Evolutionary conservation across 2,888 invertebrate genomes (phyloP).

Genomic region (Malthinus flaveolus): DNA sequence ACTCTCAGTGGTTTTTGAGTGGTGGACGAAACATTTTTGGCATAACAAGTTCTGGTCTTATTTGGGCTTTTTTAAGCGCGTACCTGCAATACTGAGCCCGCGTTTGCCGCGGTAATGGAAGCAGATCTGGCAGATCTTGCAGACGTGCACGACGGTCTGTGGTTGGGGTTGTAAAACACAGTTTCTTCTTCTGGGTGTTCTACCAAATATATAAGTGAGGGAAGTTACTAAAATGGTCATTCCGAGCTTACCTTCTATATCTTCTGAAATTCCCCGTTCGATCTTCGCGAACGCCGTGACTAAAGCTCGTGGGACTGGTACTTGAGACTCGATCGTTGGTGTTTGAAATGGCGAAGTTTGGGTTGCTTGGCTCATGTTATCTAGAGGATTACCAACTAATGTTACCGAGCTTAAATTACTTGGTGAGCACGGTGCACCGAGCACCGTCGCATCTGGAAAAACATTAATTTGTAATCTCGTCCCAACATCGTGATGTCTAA

Average conservation of each 20-base stretch:
- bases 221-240: background rate
- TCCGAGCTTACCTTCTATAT: constrained; percentile 36
- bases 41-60: background rate
- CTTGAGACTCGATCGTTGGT: constrained; percentile 28
- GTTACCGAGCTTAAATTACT: constrained; percentile 76
- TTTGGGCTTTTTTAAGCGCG: constrained; percentile 6
- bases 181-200: constrained; percentile 40
- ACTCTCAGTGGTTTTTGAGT: background rate
- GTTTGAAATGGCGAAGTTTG: constrained; percentile 24
- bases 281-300: constrained; percentile 15
- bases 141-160: constrained; percentile 40
- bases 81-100: constrained; percentile 47
- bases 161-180: constrained; percentile 40
- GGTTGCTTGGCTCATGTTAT: constrained; percentile 41
- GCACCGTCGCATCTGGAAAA: constrained; percentile 54
- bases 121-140: constrained; percentile 50
- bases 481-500: background rate
- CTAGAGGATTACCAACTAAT: constrained; percentile 65
- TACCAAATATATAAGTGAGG: constrained; percentile 21
- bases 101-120: constrained; percentile 47
- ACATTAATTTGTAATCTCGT: background rate
- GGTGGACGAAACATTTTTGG: no score
- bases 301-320: constrained; percentile 1
- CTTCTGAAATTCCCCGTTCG: constrained; percentile 40
- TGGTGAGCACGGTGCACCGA: constrained; percentile 70